A percentile compares a stretch with the other conserved stretches of the same genome.
phyloP scores from a whole-genome alignment of 2,113 vertebrate species.

The Cacatua alba region DNA sequence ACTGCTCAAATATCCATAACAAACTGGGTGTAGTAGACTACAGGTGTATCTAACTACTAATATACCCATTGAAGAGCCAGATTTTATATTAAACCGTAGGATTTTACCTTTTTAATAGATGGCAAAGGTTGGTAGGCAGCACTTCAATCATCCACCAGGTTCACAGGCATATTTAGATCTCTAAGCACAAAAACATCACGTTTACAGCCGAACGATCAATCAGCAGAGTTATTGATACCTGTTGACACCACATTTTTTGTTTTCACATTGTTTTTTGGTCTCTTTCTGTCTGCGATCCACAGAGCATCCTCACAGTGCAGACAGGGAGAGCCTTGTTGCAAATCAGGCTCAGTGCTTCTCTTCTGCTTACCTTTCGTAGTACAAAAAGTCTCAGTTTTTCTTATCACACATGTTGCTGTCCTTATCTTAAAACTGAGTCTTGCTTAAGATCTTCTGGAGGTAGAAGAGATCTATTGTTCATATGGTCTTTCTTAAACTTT shows the following conservation, averaged over 20 bases:
- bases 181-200: neutral
- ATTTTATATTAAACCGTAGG: neutral
- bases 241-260: neutral
- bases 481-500: neutral
- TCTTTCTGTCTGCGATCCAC: neutral
- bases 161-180: neutral
- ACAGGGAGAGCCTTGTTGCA: neutral
- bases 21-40: neutral
- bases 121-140: neutral
- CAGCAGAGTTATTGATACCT: neutral
- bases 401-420: accelerated
- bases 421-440: neutral
- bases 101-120: neutral
- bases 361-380: neutral
- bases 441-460: neutral
- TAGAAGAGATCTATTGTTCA: neutral
- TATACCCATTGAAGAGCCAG: neutral
- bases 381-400: neutral
- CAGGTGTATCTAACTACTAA: neutral
- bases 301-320: neutral
- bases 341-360: neutral
- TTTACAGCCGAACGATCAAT: neutral
- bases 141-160: neutral
- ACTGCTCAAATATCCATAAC: neutral
- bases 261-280: neutral